A percentile compares a stretch with the other conserved stretches of the same genome.
phyloP scores from a whole-genome alignment of 37 sponge, comb jelly and placozoan species.

The Tethya wilhelma region DNA sequence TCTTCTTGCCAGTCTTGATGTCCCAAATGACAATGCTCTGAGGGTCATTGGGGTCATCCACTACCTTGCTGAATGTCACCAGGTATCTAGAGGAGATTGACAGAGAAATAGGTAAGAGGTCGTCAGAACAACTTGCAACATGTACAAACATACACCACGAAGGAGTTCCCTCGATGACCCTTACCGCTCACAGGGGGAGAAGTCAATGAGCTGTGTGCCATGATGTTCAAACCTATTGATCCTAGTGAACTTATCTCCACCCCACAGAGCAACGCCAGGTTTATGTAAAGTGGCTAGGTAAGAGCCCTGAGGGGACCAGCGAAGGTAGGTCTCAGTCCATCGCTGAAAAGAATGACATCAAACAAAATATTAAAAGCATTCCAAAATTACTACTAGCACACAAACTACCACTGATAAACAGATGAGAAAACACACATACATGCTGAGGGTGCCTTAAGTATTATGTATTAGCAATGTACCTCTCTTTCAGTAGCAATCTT shows the following conservation, averaged over 20 bases:
- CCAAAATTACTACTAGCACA: too few relatives aligned
- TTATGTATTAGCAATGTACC: constrained; percentile 34
- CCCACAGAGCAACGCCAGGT: constrained; percentile 96
- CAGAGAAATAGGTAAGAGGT: neutral
- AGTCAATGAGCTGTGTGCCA: constrained; percentile 79
- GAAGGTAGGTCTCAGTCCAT: constrained; percentile 92
- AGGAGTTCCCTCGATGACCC: neutral
- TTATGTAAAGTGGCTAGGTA: constrained; percentile 94
- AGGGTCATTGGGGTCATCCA: constrained; percentile 63
- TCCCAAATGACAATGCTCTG: constrained; percentile 93
- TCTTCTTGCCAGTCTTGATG: constrained; percentile 68
- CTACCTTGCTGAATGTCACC: constrained; percentile 65
- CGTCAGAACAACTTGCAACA: neutral
- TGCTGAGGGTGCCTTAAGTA: neutral
- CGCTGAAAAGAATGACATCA: constrained; percentile 34
- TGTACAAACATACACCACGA: neutral
- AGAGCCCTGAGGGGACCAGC: constrained; percentile 94
- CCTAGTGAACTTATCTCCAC: constrained; percentile 74
- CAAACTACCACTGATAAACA: too few relatives aligned
- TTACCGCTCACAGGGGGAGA: constrained; percentile 98
- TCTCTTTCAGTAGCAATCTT: constrained; percentile 68
- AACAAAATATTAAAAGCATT: neutral
- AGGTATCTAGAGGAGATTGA: constrained; percentile 44
- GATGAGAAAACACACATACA: constrained; percentile 12
- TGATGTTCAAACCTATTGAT: constrained; percentile 75